Conservation (phyloP, 1,140 invertebrate species). For the Phenacoccus solenopsis region DNA sequence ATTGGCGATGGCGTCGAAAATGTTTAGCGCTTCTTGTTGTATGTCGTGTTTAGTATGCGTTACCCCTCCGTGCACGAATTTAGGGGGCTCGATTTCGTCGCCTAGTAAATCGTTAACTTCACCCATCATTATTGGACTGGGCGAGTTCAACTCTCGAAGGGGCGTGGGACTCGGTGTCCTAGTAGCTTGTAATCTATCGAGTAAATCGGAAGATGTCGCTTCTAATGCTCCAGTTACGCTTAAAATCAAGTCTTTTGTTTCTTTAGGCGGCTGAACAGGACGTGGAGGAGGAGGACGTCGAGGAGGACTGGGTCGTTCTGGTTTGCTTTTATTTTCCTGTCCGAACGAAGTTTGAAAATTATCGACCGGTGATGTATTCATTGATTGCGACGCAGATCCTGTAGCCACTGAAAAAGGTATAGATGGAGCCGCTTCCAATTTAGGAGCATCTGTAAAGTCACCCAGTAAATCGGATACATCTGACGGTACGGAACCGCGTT, state of each 20-base stretch:
- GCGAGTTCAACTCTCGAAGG: conserved; percentile 61
- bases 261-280: conserved; percentile 46
- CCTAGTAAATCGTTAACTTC: conserved; percentile 28
- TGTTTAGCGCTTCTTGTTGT: background rate
- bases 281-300: conserved; percentile 38
- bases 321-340: conserved; percentile 27
- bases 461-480: background rate
- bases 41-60: background rate
- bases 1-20: conserved; percentile 8
- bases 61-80: background rate
- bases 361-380: background rate
- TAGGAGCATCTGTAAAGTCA: no score
- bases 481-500: background rate
- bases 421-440: background rate
- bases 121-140: conserved; percentile 64
- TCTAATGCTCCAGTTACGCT: conserved; percentile 80
- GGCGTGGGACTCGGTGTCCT: conserved; percentile 68
- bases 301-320: conserved; percentile 24
- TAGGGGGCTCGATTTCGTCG: conserved; percentile 27
- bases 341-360: no score
- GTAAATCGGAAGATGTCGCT: conserved; percentile 65
- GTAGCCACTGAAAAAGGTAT: background rate
- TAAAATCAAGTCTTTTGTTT: conserved; percentile 71
- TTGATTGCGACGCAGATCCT: background rate
- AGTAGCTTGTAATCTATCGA: conserved; percentile 67